Evolutionary conservation across 2,113 vertebrate genomes (phyloP).

Genomic region (Otis tarda): DNA sequence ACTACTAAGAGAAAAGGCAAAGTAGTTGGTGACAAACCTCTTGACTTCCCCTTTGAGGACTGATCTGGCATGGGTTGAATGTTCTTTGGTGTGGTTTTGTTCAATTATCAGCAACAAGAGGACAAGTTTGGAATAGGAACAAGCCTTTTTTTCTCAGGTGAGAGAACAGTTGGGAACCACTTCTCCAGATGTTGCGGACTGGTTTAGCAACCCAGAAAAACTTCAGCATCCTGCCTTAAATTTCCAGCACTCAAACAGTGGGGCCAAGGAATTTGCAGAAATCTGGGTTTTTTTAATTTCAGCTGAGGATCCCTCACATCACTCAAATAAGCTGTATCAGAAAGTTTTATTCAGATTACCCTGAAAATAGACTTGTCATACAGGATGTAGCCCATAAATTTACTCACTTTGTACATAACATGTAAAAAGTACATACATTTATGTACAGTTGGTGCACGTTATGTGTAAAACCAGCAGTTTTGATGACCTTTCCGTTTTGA

Average conservation of each 20-base stretch:
- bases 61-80: not conserved
- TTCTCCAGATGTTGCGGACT: not conserved
- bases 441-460: not conserved
- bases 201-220: not conserved
- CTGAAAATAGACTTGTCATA: not conserved
- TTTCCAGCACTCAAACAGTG: accelerated
- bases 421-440: not conserved
- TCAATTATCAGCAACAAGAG: not conserved
- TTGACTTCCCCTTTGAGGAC: not conserved
- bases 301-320: not conserved
- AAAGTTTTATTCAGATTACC: not conserved
- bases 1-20: not conserved
- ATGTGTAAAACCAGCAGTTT: not conserved
- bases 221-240: not conserved
- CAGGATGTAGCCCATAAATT: not conserved
- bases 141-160: not conserved
- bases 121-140: not conserved
- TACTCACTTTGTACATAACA: not conserved
- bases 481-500: not conserved
- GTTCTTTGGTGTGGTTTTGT: not conserved
- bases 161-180: not conserved
- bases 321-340: not conserved
- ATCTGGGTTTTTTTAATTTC: not conserved
- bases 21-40: not conserved
- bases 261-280: not conserved